Evolutionary conservation across 2,888 invertebrate genomes (phyloP).

Genomic region (Calameuta pallipes): DNA sequence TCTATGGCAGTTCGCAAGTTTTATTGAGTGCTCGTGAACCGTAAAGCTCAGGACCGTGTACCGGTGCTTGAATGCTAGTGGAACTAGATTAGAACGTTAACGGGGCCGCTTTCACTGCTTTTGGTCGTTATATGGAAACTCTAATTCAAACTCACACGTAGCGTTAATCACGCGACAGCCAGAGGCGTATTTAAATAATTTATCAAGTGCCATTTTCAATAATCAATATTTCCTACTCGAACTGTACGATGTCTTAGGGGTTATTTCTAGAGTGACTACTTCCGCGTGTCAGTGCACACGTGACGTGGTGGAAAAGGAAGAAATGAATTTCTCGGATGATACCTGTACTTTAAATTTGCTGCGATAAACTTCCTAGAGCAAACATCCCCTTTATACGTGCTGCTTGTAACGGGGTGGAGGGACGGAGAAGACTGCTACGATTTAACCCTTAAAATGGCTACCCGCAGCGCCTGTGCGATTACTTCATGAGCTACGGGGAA

Average conservation of each 20-base stretch:
- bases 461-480: neutral
- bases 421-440: neutral
- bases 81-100: constrained; percentile 44
- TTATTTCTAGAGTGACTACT: neutral
- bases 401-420: neutral
- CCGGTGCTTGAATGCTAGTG: constrained; percentile 38
- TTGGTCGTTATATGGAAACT: constrained; percentile 15
- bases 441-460: neutral
- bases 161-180: neutral
- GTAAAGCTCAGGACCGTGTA: constrained; percentile 30
- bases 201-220: neutral
- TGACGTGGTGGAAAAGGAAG: neutral
- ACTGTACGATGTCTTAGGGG: neutral
- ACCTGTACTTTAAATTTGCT: neutral
- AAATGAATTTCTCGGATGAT: neutral
- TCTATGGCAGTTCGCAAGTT: constrained; percentile 39
- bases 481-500: neutral
- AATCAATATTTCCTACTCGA: neutral
- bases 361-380: neutral
- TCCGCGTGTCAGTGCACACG: too few species aligned
- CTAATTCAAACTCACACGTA: neutral
- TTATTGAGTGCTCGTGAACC: constrained; percentile 25
- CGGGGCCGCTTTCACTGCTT: constrained; percentile 31
- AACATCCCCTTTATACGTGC: neutral
- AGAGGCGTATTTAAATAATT: neutral